Conservation (phyloP, 2,113 vertebrate genomes). For the Urocitellus parryii region DNA sequence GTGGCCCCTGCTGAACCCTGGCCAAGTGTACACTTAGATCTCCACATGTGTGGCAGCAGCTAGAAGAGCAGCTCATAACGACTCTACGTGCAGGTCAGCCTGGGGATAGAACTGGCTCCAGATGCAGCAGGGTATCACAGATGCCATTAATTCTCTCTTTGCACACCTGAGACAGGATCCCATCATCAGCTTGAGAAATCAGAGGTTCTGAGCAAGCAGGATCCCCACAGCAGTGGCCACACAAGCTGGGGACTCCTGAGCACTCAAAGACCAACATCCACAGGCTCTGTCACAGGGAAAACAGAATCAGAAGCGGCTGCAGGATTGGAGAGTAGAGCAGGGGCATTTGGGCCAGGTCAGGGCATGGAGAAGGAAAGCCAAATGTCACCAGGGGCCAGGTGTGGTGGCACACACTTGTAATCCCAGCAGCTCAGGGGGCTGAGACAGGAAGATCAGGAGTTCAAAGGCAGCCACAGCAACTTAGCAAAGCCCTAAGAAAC, state of each 20-base stretch:
- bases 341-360: fast-evolving
- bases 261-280: neutral
- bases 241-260: too few species aligned
- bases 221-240: neutral
- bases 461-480: too few species aligned
- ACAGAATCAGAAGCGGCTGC: neutral
- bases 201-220: neutral
- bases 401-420: too few species aligned
- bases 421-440: too few species aligned
- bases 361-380: neutral
- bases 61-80: neutral
- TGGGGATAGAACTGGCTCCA: too few species aligned
- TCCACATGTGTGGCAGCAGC: neutral
- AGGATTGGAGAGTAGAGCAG: too few species aligned
- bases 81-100: neutral
- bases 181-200: neutral
- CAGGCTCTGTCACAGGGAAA: neutral
- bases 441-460: too few species aligned
- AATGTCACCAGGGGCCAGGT: fast-evolving
- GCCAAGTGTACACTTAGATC: neutral
- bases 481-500: too few species aligned
- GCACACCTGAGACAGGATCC: too few species aligned
- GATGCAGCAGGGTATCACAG: too few species aligned
- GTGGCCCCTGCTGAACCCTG: neutral
- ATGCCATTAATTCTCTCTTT: neutral